phyloP scores from a whole-genome alignment of 2,797 vertebrate species.

The Pangasius macronema region DNA sequence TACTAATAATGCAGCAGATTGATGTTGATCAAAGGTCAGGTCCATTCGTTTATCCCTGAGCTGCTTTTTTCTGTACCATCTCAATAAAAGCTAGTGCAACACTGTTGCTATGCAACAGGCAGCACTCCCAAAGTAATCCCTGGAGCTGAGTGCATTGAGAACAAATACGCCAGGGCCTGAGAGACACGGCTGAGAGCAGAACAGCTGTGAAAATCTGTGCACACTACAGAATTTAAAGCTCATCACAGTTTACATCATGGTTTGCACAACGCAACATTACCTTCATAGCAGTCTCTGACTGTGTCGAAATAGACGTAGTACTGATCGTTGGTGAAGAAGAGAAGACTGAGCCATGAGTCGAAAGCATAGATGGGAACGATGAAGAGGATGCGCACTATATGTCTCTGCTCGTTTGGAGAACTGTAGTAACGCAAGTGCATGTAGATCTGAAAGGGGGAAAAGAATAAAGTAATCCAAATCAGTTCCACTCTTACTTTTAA shows the following conservation, averaged over 20 bases:
- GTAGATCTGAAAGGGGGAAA: slow-evolving; percentile 83
- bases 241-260: not conserved
- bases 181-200: slow-evolving; percentile 5
- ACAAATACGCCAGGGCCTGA: slow-evolving; percentile 59
- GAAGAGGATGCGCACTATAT: slow-evolving; percentile 98
- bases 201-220: slow-evolving; percentile 11
- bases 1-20: slow-evolving; percentile 50
- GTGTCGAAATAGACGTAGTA: slow-evolving; percentile 99
- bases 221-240: not conserved
- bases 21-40: slow-evolving; percentile 46
- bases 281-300: slow-evolving; percentile 95
- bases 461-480: not conserved
- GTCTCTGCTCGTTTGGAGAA: slow-evolving; percentile 92
- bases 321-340: slow-evolving; percentile 98
- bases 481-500: not conserved
- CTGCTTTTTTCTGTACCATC: slow-evolving; percentile 50
- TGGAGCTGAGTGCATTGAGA: slow-evolving; percentile 51
- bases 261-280: slow-evolving; percentile 71
- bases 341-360: slow-evolving; percentile 97
- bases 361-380: slow-evolving; percentile 98
- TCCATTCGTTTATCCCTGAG: slow-evolving; percentile 48
- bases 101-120: slow-evolving; percentile 80
- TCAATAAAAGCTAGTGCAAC: slow-evolving; percentile 40
- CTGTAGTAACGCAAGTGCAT: slow-evolving; percentile 97
- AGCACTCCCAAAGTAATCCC: slow-evolving; percentile 56